Percentiles rank a stretch among this genome's conserved stretches.
phyloP scores from a whole-genome alignment of 2,888 invertebrate genomes.

The Polyommatus iphigenia region DNA sequence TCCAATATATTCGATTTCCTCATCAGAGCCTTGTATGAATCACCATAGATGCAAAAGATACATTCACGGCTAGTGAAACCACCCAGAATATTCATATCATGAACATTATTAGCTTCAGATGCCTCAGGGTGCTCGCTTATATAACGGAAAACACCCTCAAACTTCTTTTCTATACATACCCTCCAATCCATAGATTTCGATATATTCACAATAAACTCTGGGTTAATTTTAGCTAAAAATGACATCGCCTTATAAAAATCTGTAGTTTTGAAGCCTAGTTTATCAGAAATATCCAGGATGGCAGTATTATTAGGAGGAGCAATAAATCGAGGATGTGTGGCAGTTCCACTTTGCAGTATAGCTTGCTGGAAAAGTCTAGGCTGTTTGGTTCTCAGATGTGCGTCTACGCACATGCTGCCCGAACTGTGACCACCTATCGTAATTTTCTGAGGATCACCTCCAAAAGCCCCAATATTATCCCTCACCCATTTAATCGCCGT shows the following conservation, averaged over 20 bases:
- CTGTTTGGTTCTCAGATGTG: not conserved
- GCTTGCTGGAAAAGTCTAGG: conserved; percentile 20
- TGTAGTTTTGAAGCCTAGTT: conserved; percentile 21
- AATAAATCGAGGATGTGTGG: conserved; percentile 5
- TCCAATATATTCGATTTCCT: not conserved
- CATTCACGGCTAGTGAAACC: not conserved
- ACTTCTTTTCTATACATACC: not conserved
- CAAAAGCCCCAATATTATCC: conserved; percentile 47
- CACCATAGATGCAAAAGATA: not conserved
- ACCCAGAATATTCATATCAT: conserved; percentile 7
- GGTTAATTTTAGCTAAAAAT: not conserved
- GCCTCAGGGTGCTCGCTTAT: not conserved
- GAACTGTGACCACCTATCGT: conserved; percentile 25
- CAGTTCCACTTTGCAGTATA: conserved; percentile 29
- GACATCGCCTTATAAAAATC: not conserved
- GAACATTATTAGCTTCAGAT: not conserved
- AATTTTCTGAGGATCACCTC: conserved; percentile 44
- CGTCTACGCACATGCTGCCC: conserved; percentile 25
- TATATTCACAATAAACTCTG: not conserved
- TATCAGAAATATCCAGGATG: not conserved
- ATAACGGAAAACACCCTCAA: not conserved
- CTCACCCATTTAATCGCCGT: conserved; percentile 47
- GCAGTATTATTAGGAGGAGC: not conserved
- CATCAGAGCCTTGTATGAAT: not conserved
- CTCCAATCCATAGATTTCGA: not conserved